Evolutionary conservation across 1,140 invertebrate species (phyloP), one percentile per base, ranked within the genome.

Genomic region (Heliothis virescens): DNA sequence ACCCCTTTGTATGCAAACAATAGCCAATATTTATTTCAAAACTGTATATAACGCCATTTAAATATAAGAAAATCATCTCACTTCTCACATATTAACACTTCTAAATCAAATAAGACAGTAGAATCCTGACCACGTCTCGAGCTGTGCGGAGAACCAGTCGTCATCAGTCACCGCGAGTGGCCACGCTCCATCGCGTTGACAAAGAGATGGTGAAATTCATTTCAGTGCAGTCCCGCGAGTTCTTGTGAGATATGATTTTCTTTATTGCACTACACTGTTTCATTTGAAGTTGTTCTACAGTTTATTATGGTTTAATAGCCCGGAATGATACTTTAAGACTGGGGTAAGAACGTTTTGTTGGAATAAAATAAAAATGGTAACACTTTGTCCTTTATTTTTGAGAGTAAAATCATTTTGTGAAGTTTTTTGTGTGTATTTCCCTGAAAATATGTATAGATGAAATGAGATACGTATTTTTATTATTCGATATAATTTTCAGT

Each of bases 141-240:
- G 34, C 34, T 9, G 34, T 41, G 34, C 57, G 5, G 18, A 41
- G 34, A 63, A 48, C 26, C 21, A 29, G 50, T 34, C 18, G 63
- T 85, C 88, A 90, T 90, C 85, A 85, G 83, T 89, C 84, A 90
- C 79, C 29, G 78, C 60, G 71, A 89, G 87, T 87, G 82, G 75
- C 65, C 77, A 53, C 75, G 69, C 76, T 81, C 48, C 59, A 79
- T 71, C 82, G 82, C 82, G 55, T 75, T 81, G 81, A 81, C 85
- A 83, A 87, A 86, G 82, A 86, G 84, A 85, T 83, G 77, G 83
- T 69, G 77, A 84, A 85, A 85, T 89, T 89, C 83, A 86, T 87
- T 87, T 85, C 84, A 83, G 65, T 82, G 81, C 85, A 57, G 53
- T 72, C 83, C 85, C 80, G 67, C 80, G 85, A 83, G 80, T 73